Conservation (phyloP, 2,797 vertebrate genomes). For the Phylloscopus collybita region DNA sequence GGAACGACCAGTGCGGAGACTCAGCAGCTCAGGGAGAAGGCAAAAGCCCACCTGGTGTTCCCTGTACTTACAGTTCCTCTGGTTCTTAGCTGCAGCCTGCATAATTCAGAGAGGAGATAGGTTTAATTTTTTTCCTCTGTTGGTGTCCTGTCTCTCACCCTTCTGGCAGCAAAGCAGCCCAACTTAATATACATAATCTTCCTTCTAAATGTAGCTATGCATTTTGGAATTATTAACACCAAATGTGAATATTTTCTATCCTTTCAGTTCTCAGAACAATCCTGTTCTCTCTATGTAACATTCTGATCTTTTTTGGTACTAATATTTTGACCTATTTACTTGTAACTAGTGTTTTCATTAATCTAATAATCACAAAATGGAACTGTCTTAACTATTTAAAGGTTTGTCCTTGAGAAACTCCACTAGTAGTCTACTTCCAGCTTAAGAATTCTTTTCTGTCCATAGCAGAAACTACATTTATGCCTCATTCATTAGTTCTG, state of each 20-base stretch:
- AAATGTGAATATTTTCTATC: not conserved
- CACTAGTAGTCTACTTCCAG: not conserved
- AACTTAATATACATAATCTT: not conserved
- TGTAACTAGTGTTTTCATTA: not conserved
- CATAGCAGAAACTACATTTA: not conserved
- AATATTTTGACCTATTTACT: not conserved
- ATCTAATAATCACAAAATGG: not conserved
- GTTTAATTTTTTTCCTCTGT: not conserved
- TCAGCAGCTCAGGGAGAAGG: not conserved
- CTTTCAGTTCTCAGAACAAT: not conserved
- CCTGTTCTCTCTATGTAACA: not conserved
- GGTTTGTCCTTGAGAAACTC: not conserved
- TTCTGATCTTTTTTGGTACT: not conserved
- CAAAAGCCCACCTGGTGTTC: not conserved
- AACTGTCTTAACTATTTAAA: not conserved
- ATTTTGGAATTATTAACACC: not conserved
- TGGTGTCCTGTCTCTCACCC: not conserved
- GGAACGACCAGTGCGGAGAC: not conserved
- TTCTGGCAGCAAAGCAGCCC: not conserved
- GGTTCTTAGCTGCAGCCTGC: not conserved
- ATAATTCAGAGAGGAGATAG: not conserved
- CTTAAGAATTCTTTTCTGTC: not conserved
- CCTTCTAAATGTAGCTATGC: not conserved
- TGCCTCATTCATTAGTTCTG: not conserved
- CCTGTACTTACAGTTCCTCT: not conserved